Evolutionary conservation across 1,140 invertebrate species (phyloP).

Genomic region (Holcopasites calliopsidis): DNA sequence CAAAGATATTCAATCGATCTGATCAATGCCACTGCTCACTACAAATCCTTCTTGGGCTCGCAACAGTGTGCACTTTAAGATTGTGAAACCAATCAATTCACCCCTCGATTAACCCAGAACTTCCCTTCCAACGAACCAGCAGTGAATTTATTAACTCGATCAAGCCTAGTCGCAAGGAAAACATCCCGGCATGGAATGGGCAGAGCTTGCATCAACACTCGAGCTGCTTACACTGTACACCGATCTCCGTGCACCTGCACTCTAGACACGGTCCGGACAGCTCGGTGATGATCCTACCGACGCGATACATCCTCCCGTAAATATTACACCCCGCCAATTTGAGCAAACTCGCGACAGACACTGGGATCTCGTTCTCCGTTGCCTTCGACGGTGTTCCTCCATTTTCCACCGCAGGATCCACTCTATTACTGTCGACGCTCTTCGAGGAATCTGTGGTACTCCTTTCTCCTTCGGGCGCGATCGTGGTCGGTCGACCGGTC

Average conservation of each 20-base stretch:
- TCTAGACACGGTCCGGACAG: conserved; percentile 90
- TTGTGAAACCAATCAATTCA: too few species aligned
- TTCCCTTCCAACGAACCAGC: background rate
- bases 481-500: background rate
- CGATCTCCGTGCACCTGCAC: conserved; percentile 92
- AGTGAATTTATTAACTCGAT: conserved; percentile 10
- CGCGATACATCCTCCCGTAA: conserved; percentile 93
- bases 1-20: too few species aligned
- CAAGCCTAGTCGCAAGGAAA: conserved; percentile 10
- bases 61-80: too few species aligned
- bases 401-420: conserved; percentile 45
- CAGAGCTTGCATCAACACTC: conserved; percentile 80
- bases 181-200: background rate
- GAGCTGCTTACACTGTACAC: conserved; percentile 90
- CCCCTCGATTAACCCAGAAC: too few species aligned
- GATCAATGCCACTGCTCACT: too few species aligned
- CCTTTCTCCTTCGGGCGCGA: background rate
- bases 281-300: conserved; percentile 91
- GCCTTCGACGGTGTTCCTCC: conserved; percentile 54
- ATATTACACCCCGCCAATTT: conserved; percentile 95
- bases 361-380: conserved; percentile 54
- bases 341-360: conserved; percentile 80
- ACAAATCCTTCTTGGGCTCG: too few species aligned
- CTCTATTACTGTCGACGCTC: conserved; percentile 45
- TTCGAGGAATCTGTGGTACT: conserved; percentile 20